Evolutionary conservation across 2,888 invertebrate genomes (phyloP).

Genomic region (Erebia palarica): DNA sequence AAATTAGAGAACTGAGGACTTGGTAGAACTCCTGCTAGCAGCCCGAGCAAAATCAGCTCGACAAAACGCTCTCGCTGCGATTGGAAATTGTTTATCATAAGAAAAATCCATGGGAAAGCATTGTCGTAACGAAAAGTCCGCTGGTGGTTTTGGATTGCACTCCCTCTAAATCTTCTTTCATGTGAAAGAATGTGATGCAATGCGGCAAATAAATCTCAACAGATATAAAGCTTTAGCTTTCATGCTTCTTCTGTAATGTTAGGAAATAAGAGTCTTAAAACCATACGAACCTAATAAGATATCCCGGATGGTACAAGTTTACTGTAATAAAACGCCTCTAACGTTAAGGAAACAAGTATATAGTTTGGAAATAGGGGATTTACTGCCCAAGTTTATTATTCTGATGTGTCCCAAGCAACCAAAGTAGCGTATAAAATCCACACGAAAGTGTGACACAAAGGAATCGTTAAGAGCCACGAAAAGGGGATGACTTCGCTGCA

Average conservation of each 20-base stretch:
- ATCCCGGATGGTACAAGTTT: constrained; percentile 4
- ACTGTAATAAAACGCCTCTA: constrained; percentile 18
- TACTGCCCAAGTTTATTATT: constrained; percentile 40
- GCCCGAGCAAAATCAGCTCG: too few species aligned
- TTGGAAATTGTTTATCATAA: too few species aligned
- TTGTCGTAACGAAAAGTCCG: too few species aligned
- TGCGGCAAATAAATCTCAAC: not conserved
- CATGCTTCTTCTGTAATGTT: not conserved
- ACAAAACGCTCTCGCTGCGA: too few species aligned
- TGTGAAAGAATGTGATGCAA: too few species aligned
- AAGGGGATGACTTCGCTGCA: constrained; percentile 52
- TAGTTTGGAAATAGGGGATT: constrained; percentile 35
- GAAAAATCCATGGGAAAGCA: too few species aligned
- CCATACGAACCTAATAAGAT: not conserved
- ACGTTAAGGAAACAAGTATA: constrained; percentile 21
- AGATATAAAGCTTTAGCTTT: not conserved
- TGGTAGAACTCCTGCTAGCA: too few species aligned
- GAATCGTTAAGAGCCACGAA: constrained; percentile 53
- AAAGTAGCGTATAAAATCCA: constrained; percentile 43
- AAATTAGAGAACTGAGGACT: too few species aligned
- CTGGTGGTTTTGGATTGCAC: too few species aligned
- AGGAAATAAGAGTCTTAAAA: not conserved
- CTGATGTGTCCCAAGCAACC: constrained; percentile 41
- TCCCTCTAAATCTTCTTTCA: not conserved
- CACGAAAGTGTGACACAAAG: constrained; percentile 61